These are phyloP conservation scores for Strongylocentrotus purpuratus DNA, from an alignment of 35 echinoderm and acorn worm species.

Conservation along the genomic window DNA sequence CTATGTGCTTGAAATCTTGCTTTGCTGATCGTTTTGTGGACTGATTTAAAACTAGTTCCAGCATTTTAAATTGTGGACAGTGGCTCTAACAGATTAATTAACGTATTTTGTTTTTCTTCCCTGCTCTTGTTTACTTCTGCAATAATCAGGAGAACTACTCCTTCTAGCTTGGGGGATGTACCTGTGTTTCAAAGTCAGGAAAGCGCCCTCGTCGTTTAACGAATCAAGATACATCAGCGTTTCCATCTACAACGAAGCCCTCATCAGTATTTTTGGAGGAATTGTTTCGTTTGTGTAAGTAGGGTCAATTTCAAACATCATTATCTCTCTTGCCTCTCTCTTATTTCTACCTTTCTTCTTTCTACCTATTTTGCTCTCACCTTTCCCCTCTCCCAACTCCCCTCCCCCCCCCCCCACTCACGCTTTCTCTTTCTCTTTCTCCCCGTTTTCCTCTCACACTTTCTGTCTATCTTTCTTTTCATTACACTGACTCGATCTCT, in stretches of 20 bases:
- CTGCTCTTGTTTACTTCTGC: neutral
- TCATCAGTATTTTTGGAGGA: slow-evolving; percentile 61
- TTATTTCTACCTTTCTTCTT: no score
- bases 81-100: neutral
- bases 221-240: slow-evolving; percentile 85
- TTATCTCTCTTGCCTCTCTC: no score
- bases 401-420: no score
- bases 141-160: slow-evolving; percentile 57
- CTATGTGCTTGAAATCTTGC: no score
- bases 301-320: neutral
- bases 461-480: no score
- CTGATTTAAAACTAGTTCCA: no score
- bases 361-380: no score
- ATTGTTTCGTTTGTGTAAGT: slow-evolving; percentile 62
- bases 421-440: no score
- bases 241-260: slow-evolving; percentile 86
- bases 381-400: no score
- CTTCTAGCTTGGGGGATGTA: slow-evolving; percentile 84
- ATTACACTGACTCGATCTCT: no score
- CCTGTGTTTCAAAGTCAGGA: slow-evolving; percentile 80
- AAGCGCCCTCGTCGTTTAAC: slow-evolving; percentile 93
- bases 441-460: no score
- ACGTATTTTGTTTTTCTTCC: neutral
- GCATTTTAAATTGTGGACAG: neutral
- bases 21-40: no score